These are phyloP conservation scores for Megalonaias nervosa DNA, from an alignment of 1,140 invertebrate species.

Conservation along the genomic window DNA sequence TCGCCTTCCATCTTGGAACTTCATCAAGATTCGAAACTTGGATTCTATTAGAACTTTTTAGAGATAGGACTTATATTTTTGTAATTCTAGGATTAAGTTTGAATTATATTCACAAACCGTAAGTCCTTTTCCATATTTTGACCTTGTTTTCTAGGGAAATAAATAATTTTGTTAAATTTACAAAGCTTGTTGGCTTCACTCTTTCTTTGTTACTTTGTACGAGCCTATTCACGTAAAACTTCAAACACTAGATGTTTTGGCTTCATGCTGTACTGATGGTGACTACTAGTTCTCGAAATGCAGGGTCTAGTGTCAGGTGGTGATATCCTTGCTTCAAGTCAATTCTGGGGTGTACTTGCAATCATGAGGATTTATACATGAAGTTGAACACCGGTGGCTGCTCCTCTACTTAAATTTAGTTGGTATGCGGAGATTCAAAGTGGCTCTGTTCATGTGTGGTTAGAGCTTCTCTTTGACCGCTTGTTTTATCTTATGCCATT, in stretches of 20 bases:
- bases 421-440: slow-evolving; percentile 27
- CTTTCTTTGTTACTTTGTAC: too few relatives aligned
- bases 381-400: slow-evolving; percentile 30
- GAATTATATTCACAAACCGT: too few relatives aligned
- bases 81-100: too few relatives aligned
- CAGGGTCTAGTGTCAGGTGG: slow-evolving; percentile 19
- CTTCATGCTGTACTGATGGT: slow-evolving; percentile 24
- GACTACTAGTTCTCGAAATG: slow-evolving; percentile 15
- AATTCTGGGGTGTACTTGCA: slow-evolving; percentile 31
- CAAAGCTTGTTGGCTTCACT: too few relatives aligned
- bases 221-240: too few relatives aligned
- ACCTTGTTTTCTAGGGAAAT: too few relatives aligned
- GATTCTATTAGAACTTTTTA: too few relatives aligned
- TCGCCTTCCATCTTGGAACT: too few relatives aligned
- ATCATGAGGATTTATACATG: slow-evolving; percentile 22
- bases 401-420: slow-evolving; percentile 30
- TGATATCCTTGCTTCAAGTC: slow-evolving; percentile 3
- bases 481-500: slow-evolving; percentile 11
- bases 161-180: too few relatives aligned
- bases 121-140: too few relatives aligned
- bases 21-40: too few relatives aligned
- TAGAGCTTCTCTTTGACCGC: slow-evolving; percentile 17
- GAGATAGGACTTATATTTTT: too few relatives aligned
- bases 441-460: slow-evolving; percentile 38
- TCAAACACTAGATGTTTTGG: slow-evolving; percentile 26